These are phyloP conservation scores for Scartelaos histophorus DNA, from an alignment of 2,113 vertebrate species.

Conservation along the genomic window DNA sequence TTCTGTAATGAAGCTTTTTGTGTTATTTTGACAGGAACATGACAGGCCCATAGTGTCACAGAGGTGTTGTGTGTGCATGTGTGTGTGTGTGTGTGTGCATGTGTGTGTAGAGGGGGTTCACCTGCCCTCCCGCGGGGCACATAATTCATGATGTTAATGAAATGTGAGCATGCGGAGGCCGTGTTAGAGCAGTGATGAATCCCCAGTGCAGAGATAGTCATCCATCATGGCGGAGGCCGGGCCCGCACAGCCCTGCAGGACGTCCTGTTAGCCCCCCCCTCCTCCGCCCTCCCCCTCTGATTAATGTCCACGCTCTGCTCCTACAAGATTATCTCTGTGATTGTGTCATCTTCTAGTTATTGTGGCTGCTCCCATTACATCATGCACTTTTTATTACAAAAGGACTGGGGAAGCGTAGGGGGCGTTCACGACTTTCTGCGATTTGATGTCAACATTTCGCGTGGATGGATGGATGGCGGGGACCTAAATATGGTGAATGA, in stretches of 20 bases:
- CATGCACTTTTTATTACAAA: constrained; percentile 35
- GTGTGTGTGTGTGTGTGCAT: constrained; percentile 54
- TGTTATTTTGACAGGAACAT: constrained; percentile 25
- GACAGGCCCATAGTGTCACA: constrained; percentile 40
- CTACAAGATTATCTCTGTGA: constrained; percentile 64
- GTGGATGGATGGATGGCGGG: too few species aligned
- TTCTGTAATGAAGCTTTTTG: constrained; percentile 16
- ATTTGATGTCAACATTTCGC: too few species aligned
- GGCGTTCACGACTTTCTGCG: too few species aligned
- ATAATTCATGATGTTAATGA: constrained; percentile 71
- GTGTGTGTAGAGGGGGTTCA: constrained; percentile 32
- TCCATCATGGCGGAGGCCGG: constrained; percentile 49
- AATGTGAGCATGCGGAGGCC: constrained; percentile 57
- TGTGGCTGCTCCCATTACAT: constrained; percentile 54
- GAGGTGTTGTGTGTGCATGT: constrained; percentile 39
- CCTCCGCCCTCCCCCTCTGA: constrained; percentile 31
- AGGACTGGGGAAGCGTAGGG: too few species aligned
- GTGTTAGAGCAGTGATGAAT: constrained; percentile 66
- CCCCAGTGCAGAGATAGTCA: constrained; percentile 45
- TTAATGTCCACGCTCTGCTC: constrained; percentile 61
- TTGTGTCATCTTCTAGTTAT: constrained; percentile 64
- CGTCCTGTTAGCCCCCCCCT: constrained; percentile 35
- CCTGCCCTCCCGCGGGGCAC: constrained; percentile 47
- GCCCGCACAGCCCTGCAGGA: constrained; percentile 45
- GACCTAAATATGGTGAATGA: neutral